Conservation (phyloP, 2,797 vertebrate species). For the Mareca strepera region DNA sequence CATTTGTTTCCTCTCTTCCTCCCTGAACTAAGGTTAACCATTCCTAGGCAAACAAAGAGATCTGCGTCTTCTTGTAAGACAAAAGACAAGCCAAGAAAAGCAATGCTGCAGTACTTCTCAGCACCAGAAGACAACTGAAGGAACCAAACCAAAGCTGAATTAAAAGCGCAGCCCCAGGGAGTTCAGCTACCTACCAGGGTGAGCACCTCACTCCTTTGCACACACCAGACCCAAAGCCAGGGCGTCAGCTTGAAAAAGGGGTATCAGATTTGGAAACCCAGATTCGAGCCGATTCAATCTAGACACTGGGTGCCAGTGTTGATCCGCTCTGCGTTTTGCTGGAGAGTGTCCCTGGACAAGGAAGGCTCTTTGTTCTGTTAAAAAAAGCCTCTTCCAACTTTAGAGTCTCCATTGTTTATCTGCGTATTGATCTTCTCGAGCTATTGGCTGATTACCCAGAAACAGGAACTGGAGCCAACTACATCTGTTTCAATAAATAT, state of each 20-base stretch:
- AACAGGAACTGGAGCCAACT: neutral
- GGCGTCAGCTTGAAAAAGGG: neutral
- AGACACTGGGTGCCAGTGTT: conserved; percentile 73
- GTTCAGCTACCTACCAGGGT: neutral
- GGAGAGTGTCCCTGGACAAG: neutral
- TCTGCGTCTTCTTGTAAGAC: neutral
- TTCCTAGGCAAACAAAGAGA: neutral
- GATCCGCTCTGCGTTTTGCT: conserved; percentile 4
- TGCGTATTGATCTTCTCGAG: neutral
- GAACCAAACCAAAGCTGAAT: neutral
- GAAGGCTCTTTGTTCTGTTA: neutral
- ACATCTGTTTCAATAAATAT: neutral
- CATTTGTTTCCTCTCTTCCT: neutral
- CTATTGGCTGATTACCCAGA: neutral
- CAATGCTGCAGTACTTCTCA: neutral
- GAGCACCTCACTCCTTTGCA: accelerated
- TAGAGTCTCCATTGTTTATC: neutral
- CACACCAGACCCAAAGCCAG: neutral
- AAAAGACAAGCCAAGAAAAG: neutral
- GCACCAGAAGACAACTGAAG: neutral
- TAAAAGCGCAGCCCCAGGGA: neutral
- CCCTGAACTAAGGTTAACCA: neutral
- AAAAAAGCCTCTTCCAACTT: conserved; percentile 33
- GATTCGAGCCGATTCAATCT: neutral
- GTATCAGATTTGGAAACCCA: neutral